phyloP scores from a whole-genome alignment of 2,113 vertebrate genomes.

The Chloroceryle aenea region DNA sequence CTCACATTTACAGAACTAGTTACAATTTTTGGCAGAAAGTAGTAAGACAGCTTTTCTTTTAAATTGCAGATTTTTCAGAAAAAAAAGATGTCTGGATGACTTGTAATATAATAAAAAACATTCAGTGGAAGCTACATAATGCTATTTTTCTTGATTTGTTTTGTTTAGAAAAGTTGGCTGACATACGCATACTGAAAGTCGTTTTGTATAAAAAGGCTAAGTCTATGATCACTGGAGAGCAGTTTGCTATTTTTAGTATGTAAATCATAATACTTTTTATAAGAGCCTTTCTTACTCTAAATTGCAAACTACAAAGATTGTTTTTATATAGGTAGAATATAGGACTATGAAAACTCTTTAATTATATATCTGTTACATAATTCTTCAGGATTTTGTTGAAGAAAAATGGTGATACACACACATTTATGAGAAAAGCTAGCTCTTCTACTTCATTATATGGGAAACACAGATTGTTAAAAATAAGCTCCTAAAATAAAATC shows the following conservation, averaged over 20 bases:
- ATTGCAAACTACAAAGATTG: neutral
- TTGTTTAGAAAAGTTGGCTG: neutral
- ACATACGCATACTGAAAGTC: neutral
- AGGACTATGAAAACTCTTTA: neutral
- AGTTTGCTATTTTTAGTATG: neutral
- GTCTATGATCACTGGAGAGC: neutral
- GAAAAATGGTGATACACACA: neutral
- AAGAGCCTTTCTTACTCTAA: neutral
- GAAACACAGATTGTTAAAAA: neutral
- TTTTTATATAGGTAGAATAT: neutral
- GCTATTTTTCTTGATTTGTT: neutral
- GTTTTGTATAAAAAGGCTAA: neutral
- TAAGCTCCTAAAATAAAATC: neutral
- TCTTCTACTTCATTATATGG: neutral
- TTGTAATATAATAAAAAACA: neutral
- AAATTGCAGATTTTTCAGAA: neutral
- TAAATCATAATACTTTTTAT: neutral
- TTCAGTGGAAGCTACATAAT: neutral
- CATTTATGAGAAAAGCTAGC: neutral
- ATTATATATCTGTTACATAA: neutral
- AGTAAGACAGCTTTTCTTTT: slow-evolving; percentile 6
- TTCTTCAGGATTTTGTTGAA: neutral
- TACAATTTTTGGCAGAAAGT: slow-evolving; percentile 41
- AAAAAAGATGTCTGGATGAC: neutral
- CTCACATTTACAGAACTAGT: slow-evolving; percentile 5